These are phyloP conservation scores for Globicephala melas DNA, from an alignment of 2,113 vertebrate species.

Conservation along the genomic window DNA sequence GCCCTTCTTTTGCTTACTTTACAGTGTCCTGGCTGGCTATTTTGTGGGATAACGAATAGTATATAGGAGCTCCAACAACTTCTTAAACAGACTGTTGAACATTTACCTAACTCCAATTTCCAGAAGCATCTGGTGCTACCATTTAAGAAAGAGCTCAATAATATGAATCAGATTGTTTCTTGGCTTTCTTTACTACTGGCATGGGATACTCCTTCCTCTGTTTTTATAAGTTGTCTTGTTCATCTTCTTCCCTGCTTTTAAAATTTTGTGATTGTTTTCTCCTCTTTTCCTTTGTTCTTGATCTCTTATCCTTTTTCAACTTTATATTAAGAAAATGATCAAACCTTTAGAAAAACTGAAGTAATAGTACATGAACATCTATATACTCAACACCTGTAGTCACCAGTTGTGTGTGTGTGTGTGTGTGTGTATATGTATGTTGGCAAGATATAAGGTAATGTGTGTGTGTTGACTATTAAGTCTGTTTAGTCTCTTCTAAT, in stretches of 20 bases:
- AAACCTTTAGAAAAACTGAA: background rate
- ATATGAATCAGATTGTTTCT: background rate
- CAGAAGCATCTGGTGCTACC: background rate
- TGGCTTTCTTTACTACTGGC: background rate
- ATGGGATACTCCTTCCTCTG: background rate
- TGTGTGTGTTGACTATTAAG: background rate
- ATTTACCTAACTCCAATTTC: background rate
- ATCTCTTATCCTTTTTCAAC: background rate
- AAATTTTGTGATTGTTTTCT: background rate
- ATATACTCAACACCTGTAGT: background rate
- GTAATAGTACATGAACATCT: background rate
- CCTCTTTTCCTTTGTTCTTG: background rate
- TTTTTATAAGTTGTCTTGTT: background rate
- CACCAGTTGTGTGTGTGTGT: background rate
- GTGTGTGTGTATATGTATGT: background rate
- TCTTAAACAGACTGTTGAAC: background rate
- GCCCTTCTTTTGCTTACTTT: background rate
- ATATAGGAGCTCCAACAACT: background rate
- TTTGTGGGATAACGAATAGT: background rate
- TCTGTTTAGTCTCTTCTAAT: background rate
- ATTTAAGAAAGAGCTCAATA: background rate
- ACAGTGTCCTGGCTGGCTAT: background rate
- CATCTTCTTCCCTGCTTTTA: background rate
- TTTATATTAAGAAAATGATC: slow-evolving; percentile 5
- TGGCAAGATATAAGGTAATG: background rate